Percentiles rank a stretch among this genome's conserved stretches.
These are phyloP conservation scores for Neopelma chrysocephalum DNA, from an alignment of 2,797 vertebrate genomes.

Conservation along the genomic window DNA sequence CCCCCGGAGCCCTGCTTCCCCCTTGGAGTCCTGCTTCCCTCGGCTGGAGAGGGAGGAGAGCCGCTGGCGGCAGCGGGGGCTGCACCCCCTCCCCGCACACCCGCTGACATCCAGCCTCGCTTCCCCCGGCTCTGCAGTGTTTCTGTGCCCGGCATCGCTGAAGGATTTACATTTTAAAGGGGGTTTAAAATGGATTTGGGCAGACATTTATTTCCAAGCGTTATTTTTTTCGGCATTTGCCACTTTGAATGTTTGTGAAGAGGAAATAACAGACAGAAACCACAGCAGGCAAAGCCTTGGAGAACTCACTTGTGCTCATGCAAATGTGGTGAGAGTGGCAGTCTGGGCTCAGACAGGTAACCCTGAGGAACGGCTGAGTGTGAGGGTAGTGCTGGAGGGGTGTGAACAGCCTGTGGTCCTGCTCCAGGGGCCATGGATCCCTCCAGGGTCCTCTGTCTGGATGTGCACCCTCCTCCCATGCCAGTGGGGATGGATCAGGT, in stretches of 20 bases:
- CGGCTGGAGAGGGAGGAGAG: rapidly evolving
- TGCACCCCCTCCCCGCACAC: background rate
- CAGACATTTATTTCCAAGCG: background rate
- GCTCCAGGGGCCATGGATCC: rapidly evolving
- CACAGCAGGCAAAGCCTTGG: background rate
- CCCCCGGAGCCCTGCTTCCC: too few species aligned
- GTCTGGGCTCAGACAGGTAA: rapidly evolving
- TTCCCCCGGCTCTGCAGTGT: background rate
- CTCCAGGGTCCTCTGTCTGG: background rate
- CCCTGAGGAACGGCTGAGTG: background rate
- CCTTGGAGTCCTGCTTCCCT: background rate
- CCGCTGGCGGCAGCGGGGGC: rapidly evolving
- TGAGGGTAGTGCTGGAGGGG: rapidly evolving
- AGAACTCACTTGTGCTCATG: background rate
- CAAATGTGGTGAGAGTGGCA: background rate
- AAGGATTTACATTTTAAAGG: conserved; percentile 7
- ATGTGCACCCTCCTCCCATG: background rate
- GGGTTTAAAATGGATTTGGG: background rate
- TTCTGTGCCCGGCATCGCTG: background rate
- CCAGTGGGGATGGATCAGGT: background rate
- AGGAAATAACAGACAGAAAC: background rate
- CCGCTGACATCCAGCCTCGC: rapidly evolving
- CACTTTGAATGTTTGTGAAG: background rate
- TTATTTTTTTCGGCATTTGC: background rate
- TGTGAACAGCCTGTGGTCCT: background rate